Evolutionary conservation across 2,888 invertebrate species (phyloP).

Genomic region (Coenonympha arcania): DNA sequence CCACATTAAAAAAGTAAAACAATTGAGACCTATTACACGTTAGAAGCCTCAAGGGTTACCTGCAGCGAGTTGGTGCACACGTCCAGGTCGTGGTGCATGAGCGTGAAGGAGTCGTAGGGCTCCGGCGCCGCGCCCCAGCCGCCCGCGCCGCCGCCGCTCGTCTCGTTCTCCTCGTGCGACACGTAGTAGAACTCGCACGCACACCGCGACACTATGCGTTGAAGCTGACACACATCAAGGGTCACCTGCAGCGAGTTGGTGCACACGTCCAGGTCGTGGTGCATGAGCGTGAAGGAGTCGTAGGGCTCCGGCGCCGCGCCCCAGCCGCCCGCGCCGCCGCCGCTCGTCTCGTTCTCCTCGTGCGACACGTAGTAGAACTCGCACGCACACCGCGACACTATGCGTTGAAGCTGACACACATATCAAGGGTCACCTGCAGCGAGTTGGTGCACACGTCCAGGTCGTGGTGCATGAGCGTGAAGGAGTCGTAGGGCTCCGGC

Average conservation of each 20-base stretch:
- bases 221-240: constrained; percentile 76
- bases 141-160: constrained; percentile 58
- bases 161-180: constrained; percentile 87
- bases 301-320: constrained; percentile 86
- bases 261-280: constrained; percentile 98
- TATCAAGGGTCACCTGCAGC: constrained; percentile 81
- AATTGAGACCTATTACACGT: no score
- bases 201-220: constrained; percentile 97
- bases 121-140: constrained; percentile 85
- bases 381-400: constrained; percentile 97
- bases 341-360: constrained; percentile 81
- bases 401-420: constrained; percentile 90
- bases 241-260: constrained; percentile 91
- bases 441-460: constrained; percentile 98
- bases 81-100: constrained; percentile 98
- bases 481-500: constrained; percentile 92
- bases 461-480: constrained; percentile 98
- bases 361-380: constrained; percentile 98
- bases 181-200: constrained; percentile 99
- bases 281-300: constrained; percentile 98
- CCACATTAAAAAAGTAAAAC: no score
- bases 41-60: no score
- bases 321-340: constrained; percentile 76
- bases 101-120: constrained; percentile 96
- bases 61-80: constrained; percentile 96